Base-by-base conservation (phyloP, 2,797 vertebrate genomes). In the Lepus oiostolus region DNA sequence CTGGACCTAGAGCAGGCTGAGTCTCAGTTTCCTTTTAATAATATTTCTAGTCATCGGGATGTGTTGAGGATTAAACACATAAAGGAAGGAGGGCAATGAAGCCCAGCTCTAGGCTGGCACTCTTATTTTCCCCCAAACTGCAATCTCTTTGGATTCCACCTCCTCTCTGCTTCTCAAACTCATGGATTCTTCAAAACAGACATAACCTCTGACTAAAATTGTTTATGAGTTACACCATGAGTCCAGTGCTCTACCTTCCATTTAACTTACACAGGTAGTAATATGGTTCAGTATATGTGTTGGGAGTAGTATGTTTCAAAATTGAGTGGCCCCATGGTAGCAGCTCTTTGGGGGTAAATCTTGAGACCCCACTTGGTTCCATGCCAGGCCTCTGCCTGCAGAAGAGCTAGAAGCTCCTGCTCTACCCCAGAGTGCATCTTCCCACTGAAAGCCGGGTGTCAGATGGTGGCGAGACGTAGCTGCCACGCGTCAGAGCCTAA, bases 391-490 rank as follows among this genome's bases (percentile, higher is more conserved):
- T 94, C 54, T 47, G n/a, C 83, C 58, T 82, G 65, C 81, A 75
- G 82, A 89, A 47, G 75, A 68, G 65, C 7, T 81, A 62, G 67
- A 84, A 94, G 81, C 26, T 88, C 90, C 86, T 85, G 62, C 65
- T 80, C n/a, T 28, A 85, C 63, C 47, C 72, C 58, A 70, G 42
- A 84, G 81, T 2, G 4, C 58, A 71, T 67, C 93, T 96, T 96
- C 95, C 94, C 93, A 97, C n/a, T 76, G 91, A 97, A 92, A 93
- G 58, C 26, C 71, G 67, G 68, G 90, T 72, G 50, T 52, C 80
- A 79, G 91, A 83, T 91, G 96, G 89, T 79, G 82, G 74, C 0
- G 9, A 94, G 70, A 74, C 19, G 1, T 0, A 79, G 42, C 10
- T 42, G 80, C 80, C 71, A 8, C 38, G 94, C 80, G 80, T 84